Evolutionary conservation across 53 echinoderm and acorn worm genomes (phyloP).

Genomic region (Mesocentrotus franciscanus): DNA sequence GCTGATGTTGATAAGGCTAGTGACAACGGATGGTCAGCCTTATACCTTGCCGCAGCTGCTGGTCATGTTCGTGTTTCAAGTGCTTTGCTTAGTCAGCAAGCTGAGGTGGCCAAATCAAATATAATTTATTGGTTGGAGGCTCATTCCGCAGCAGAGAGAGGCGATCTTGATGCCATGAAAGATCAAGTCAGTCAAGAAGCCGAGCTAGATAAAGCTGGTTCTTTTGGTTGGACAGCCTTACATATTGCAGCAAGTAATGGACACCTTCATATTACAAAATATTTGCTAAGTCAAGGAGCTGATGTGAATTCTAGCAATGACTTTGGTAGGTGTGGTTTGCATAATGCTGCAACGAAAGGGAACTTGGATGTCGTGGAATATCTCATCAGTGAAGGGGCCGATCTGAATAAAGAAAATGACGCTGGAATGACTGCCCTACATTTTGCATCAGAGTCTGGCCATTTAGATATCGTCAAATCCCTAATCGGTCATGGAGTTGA

Average conservation of each 20-base stretch:
- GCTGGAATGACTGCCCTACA: background rate
- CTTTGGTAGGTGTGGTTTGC: background rate
- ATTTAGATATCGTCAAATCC: background rate
- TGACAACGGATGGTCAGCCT: too few relatives aligned
- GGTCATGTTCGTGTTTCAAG: background rate
- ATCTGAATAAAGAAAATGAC: background rate
- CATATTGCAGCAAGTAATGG: conserved; percentile 27
- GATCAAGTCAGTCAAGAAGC: background rate
- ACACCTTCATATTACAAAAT: background rate
- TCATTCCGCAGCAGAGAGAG: background rate
- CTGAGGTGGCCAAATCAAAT: background rate
- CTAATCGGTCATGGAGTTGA: background rate
- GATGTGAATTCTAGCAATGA: background rate
- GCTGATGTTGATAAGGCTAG: too few relatives aligned
- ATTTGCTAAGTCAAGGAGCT: background rate
- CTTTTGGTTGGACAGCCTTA: conserved; percentile 38
- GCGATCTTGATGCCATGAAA: background rate
- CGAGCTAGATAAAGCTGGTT: background rate
- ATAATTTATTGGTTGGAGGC: background rate
- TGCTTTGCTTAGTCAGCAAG: background rate
- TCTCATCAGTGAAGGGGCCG: conserved; percentile 7
- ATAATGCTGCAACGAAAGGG: background rate
- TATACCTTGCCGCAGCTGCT: too few relatives aligned
- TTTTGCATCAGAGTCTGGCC: background rate
- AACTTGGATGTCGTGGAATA: background rate